Conservation (phyloP, 1,140 invertebrate species). For the Tribolium madens region DNA sequence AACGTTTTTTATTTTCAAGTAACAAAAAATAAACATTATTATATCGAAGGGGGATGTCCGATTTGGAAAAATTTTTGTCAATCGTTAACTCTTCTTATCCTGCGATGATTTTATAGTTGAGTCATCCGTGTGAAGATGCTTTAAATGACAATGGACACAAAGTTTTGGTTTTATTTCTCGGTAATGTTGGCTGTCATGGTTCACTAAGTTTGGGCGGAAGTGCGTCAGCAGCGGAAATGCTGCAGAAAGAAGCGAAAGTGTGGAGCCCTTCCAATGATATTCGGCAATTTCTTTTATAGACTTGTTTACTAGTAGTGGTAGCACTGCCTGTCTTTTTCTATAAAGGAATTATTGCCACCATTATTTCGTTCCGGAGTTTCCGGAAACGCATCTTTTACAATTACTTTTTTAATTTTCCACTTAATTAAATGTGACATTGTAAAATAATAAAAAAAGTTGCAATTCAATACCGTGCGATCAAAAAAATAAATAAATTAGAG, state of each 20-base stretch:
- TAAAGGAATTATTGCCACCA: conserved; percentile 3
- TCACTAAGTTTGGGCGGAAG: conserved; percentile 22
- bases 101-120: conserved; percentile 17
- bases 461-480: too few species aligned
- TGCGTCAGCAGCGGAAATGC: conserved; percentile 42
- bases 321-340: conserved; percentile 19
- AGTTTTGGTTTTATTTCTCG: conserved; percentile 19
- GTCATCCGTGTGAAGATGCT: conserved; percentile 3
- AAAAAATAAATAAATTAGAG: too few species aligned
- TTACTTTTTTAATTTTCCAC: background rate
- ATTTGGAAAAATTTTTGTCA: background rate
- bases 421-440: background rate
- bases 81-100: background rate
- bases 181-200: conserved; percentile 23
- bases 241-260: conserved; percentile 17
- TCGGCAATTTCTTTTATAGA: conserved; percentile 41
- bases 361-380: background rate
- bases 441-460: too few species aligned
- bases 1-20: background rate
- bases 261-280: conserved; percentile 16
- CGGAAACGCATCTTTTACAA: background rate
- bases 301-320: conserved; percentile 37
- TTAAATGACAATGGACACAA: conserved; percentile 23
- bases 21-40: background rate
- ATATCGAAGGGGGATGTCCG: background rate